Evolutionary conservation across 1,140 invertebrate genomes (phyloP), one percentile per base, ranked within the genome.

Genomic region (Pemphigus obesinymphae): DNA sequence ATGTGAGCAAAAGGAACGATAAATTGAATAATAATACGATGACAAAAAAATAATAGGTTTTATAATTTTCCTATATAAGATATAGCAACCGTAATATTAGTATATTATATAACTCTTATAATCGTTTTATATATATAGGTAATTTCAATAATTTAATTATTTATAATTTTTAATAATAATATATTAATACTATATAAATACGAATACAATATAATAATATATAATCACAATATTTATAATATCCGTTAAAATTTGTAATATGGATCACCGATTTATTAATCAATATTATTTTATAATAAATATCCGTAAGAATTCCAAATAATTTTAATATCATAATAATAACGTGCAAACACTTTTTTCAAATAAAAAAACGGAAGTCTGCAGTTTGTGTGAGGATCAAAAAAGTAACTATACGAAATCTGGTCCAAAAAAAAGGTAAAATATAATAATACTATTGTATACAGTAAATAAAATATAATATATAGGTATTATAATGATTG

Each of bases 211-310:
- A 63, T n/a, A 63, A 17, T 17, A n/a, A 66, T 72, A 48, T 72
- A 72, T 48, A 61, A 61, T 78, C 55, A 78, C 75, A 43, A 72
- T 72, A 20, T 34, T 48, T 48, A 55, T 5, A 70, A 76, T 76
- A 53, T 55, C 20, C 26, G 48, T 76, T 76, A 76, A 55, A 78
- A 78, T 43, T 61, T 76, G n/a, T 7, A 58, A 76, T 50, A 75
- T 29, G 15, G 17, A 75, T 31, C 73, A 37, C 53, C 31, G n/a
- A 3, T 53, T 10, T 73, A 2, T 73, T 50, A 37, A 37, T 68
- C 63, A n/a, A 37, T 37, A 5, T 10, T 4, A 5, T 4, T 10
- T 40, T 20, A 29, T 61, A 31, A 61, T 20, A 66, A n/a, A 43
- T 70, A 43, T 70, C 15, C 37, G 11, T 70, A 43, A 68, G 63